phyloP scores from a whole-genome alignment of 2,113 vertebrate species.

The Lophius piscatorius region DNA sequence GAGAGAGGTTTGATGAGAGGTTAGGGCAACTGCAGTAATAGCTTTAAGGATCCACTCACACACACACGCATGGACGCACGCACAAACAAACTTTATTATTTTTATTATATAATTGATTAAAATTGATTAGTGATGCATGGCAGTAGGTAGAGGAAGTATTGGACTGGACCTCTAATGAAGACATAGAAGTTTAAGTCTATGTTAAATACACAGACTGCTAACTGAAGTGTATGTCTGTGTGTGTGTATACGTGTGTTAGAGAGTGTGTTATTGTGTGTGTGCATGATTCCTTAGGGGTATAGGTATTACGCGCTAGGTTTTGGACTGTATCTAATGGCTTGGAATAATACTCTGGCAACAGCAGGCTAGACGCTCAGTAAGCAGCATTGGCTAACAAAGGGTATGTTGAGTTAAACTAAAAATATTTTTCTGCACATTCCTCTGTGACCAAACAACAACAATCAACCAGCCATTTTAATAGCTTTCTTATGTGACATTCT shows the following conservation, averaged over 20 bases:
- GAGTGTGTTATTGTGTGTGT: constrained; percentile 22
- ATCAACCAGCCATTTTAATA: neutral
- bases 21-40: constrained; percentile 62
- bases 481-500: too few species aligned
- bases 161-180: constrained; percentile 62
- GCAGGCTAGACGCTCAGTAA: constrained; percentile 6
- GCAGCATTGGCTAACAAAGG: constrained; percentile 27
- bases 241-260: constrained; percentile 13
- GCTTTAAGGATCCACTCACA: constrained; percentile 30
- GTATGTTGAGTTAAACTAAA: neutral
- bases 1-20: constrained; percentile 37
- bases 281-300: too few species aligned
- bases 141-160: constrained; percentile 36
- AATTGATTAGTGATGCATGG: constrained; percentile 59
- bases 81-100: too few species aligned
- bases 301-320: constrained; percentile 11
- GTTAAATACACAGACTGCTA: constrained; percentile 31
- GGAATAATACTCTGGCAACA: constrained; percentile 23
- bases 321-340: constrained; percentile 10
- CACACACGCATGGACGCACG: too few species aligned
- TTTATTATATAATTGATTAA: constrained; percentile 53
- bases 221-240: constrained; percentile 17
- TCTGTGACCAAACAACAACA: neutral
- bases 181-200: constrained; percentile 46
- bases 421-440: neutral